phyloP scores from a whole-genome alignment of 2,113 vertebrate species.

The Psilopsiagon aurifrons region DNA sequence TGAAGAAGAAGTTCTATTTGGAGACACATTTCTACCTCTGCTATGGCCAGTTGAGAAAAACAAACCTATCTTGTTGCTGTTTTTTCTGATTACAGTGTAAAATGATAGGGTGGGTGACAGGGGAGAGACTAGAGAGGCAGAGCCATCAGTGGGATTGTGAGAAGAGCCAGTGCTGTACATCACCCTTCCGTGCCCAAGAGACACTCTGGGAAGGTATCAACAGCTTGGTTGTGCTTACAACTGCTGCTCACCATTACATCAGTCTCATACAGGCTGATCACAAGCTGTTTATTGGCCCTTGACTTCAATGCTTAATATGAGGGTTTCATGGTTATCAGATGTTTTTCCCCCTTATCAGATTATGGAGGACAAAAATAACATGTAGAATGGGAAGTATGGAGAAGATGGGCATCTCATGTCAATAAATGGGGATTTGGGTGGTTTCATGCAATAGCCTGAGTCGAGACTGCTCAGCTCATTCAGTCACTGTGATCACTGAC shows the following conservation, averaged over 20 bases:
- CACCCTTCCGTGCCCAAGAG: not conserved
- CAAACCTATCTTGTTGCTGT: not conserved
- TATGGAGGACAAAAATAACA: rapidly evolving
- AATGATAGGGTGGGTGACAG: not conserved
- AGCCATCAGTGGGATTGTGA: rapidly evolving
- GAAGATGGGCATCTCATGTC: not conserved
- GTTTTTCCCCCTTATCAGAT: not conserved
- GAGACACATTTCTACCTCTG: not conserved
- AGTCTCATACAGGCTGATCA: not conserved
- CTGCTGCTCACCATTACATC: not conserved
- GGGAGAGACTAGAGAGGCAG: not conserved
- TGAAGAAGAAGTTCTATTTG: not conserved
- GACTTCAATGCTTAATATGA: not conserved
- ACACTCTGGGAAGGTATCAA: not conserved
- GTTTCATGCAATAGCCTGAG: not conserved
- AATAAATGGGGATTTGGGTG: not conserved
- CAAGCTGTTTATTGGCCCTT: not conserved
- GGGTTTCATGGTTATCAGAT: not conserved
- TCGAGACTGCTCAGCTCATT: not conserved
- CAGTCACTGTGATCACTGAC: rapidly evolving
- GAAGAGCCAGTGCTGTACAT: rapidly evolving
- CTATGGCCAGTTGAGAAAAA: not conserved
- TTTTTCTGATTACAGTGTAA: not conserved
- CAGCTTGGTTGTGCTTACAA: not conserved
- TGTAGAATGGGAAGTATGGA: not conserved